These are phyloP conservation scores for Gonocerus acuteangulatus DNA, from an alignment of 2,888 invertebrate genomes.

Conservation along the genomic window DNA sequence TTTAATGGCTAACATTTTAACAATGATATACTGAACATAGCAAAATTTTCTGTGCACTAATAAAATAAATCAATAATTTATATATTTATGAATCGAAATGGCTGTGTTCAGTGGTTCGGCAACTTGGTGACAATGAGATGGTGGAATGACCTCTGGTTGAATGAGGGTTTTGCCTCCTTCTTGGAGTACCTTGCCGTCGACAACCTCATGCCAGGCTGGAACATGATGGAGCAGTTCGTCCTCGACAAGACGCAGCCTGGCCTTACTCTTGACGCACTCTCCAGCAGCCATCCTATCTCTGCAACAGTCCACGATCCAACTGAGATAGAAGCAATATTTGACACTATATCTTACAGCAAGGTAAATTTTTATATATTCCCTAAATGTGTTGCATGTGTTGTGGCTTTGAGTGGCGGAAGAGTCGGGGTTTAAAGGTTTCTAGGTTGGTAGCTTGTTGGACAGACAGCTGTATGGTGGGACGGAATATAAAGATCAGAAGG, in stretches of 20 bases:
- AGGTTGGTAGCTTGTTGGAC: no score
- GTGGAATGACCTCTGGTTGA: slow-evolving; percentile 89
- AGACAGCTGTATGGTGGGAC: no score
- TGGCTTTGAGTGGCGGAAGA: no score
- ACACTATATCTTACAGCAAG: slow-evolving; percentile 67
- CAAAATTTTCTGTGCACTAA: no score
- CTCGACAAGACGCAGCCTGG: slow-evolving; percentile 60
- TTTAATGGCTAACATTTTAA: no score
- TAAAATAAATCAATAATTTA: no score
- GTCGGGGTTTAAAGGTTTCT: no score
- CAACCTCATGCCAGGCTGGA: slow-evolving; percentile 55
- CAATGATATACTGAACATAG: no score
- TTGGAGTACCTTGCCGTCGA: slow-evolving; percentile 68
- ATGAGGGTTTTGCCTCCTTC: slow-evolving; percentile 79
- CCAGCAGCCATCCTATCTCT: slow-evolving; percentile 64
- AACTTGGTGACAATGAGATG: slow-evolving; percentile 89
- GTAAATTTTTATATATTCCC: slow-evolving; percentile 42
- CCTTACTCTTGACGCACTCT: slow-evolving; percentile 58
- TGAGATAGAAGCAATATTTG: slow-evolving; percentile 66
- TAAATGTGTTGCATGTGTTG: no score
- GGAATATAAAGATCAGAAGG: no score
- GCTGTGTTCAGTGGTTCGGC: slow-evolving; percentile 74
- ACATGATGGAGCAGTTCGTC: slow-evolving; percentile 64
- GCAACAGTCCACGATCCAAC: slow-evolving; percentile 59
- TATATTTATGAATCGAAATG: no score